Base-by-base conservation (phyloP, 2,888 invertebrate species). In the Himalopsyche tibetana region DNA sequence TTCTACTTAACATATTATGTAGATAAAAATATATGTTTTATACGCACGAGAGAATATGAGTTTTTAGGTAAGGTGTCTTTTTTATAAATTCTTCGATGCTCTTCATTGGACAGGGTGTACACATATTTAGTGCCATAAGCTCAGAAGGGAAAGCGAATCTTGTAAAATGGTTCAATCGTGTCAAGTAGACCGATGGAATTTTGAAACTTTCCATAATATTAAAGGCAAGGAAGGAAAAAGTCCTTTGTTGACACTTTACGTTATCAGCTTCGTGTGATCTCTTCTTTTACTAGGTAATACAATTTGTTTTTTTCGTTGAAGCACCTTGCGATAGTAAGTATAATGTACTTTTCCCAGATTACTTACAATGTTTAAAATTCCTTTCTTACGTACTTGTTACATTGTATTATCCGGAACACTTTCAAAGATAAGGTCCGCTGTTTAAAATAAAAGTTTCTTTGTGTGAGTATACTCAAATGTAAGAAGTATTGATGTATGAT, bases 171-270 rank as follows among this genome's bases (percentile, higher is more conserved):
- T 74, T 74, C 74, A 74, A 74, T 74, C 74, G 74, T 28, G 63
- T 63, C 63, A 28, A 63, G 63, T 63, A 63, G 74, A 38, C 74
- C 74, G 74, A 74, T 74, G 74, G 74, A 74, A 74, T 36, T 74
- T 74, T 74, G 74, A 74, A 74, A 74, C 74, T 74, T 74, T 36
- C 74, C 74, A 74, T 74, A 38, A 74, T 74, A 74, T 74, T 74
- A 74, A 74, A 74, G 74, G 38, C 74, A 36, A 74, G 74, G 19
- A 74, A 36, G 12, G 74, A 74, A 74, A 74, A 74, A 74, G 28
- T 74, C 74, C 36, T 74, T 74, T 74, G 74, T 38, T 74, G 74
- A 74, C 74, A 38, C 74, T 74, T 69, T 74, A 74, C 74, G 36
- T 36, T 74, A 74, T 74, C 74, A 74, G 36, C 74, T 36, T 12